A percentile compares a stretch with the other conserved stretches of the same genome.
Conservation (phyloP, 2,888 invertebrate genomes). For the Tanytarsus gracilentus region DNA sequence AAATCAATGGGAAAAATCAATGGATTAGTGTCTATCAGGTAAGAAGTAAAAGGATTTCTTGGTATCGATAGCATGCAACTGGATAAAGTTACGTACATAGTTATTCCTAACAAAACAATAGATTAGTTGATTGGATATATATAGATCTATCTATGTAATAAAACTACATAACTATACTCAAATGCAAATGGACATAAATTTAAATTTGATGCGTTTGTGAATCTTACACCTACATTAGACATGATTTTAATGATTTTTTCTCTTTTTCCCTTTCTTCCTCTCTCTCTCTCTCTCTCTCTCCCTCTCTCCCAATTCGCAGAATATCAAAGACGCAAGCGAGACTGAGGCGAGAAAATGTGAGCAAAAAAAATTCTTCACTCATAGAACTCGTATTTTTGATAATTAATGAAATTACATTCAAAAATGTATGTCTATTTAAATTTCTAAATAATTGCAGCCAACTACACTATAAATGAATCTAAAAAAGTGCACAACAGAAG, state of each 20-base stretch:
- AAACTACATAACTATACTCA: background rate
- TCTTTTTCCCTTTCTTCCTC: no score
- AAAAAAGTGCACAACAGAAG: constrained; percentile 37
- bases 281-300: background rate
- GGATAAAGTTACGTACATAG: background rate
- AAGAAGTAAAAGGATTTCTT: background rate
- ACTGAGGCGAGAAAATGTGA: constrained; percentile 13
- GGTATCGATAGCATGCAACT: background rate
- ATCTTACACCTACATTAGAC: no score
- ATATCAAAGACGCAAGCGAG: constrained; percentile 25
- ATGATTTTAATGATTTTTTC: no score
- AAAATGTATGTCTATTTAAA: background rate
- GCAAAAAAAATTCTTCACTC: background rate
- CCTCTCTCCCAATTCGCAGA: constrained; percentile 5
- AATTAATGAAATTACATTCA: no score
- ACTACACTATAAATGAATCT: constrained; percentile 36
- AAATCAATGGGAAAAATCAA: constrained; percentile 14
- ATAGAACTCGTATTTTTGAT: background rate
- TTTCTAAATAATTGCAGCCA: background rate
- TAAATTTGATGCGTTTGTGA: no score
- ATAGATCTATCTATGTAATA: background rate
- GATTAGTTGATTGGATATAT: background rate
- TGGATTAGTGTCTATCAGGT: constrained; percentile 22
- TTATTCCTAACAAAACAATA: background rate
- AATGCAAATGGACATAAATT: background rate